Conservation (phyloP, 2,113 vertebrate genomes). For the Apteryx mantelli region DNA sequence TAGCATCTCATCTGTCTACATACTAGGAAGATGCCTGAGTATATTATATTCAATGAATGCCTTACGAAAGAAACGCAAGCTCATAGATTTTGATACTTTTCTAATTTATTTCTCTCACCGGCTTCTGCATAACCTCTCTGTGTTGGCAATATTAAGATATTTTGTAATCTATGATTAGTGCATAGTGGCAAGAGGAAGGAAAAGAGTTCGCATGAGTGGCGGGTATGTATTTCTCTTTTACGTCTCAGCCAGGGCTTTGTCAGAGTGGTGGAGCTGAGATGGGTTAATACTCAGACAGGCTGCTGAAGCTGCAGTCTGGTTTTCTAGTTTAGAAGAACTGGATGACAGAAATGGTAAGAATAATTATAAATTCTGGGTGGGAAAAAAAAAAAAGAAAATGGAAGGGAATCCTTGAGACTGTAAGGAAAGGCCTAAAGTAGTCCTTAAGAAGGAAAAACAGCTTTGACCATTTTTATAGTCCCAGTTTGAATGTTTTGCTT, state of each 20-base stretch:
- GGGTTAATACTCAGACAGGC: constrained; percentile 35
- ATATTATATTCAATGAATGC: neutral
- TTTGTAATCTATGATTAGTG: constrained; percentile 24
- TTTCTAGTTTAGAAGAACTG: constrained; percentile 49
- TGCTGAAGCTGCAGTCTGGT: constrained; percentile 55
- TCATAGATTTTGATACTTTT: constrained; percentile 5
- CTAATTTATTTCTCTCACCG: neutral
- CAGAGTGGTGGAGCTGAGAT: neutral
- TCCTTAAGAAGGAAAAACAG: neutral
- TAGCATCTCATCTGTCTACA: neutral
- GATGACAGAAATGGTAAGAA: constrained; percentile 40
- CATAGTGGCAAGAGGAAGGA: neutral
- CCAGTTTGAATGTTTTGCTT: neutral
- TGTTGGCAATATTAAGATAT: constrained; percentile 3
- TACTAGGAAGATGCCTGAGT: neutral
- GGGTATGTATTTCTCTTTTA: constrained; percentile 45
- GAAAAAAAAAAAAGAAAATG: neutral
- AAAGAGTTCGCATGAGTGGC: neutral
- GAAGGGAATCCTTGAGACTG: neutral
- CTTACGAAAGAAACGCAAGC: neutral
- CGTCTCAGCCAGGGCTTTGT: constrained; percentile 51
- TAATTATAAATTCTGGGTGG: constrained; percentile 14
- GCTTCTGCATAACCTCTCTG: neutral
- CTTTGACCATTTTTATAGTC: neutral
- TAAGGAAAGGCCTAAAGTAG: neutral